Base-by-base conservation (phyloP, 2,797 vertebrate species). In the Rhinophrynus dorsalis region DNA sequence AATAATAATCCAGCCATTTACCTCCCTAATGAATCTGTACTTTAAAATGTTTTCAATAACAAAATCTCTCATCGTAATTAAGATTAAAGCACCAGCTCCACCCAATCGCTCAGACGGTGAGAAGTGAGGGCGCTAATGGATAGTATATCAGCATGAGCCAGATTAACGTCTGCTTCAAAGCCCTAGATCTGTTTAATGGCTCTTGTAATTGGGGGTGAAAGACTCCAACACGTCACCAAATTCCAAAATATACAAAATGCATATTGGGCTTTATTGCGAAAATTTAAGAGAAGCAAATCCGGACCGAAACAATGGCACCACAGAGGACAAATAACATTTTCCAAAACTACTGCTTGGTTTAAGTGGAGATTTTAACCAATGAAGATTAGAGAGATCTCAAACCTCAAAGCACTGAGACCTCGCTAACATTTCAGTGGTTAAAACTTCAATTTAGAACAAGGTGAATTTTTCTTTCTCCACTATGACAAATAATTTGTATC, bases 111-210 rank as follows among this genome's bases (percentile, higher is more conserved):
- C 40, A 37, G 23, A 52, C 26, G 2, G 26, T 20, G 2, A 50
- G 33, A 1, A 24, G 32, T 6, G 1, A 26, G 5, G 18, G 17
- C 17, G 3, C 29, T 32, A 15, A 13, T 24, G 12, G 4, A 42
- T 44, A 38, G n/a, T 8, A 21, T 38, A 56, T 26, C 29, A 27
- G n/a, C 35, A 12, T n/a, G 35, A 24, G 18, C 45, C 6, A 13
- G 2, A 30, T 15, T 8, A 51, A 33, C 20, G 3, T 42, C 20
- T 30, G 48, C 33, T 51, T 52, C 50, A 35, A 59, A 23, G 4
- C 37, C 47, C 8, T 32, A 55, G 54, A 60, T 33, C 32, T 42
- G 45, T 50, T 60, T 40, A 59, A 68, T 60, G n/a, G 58, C 55
- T 51, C 51, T 51, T 24, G 24, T 15, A 51, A 60, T n/a, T 24